Percentiles rank a stretch among this genome's conserved stretches.
These are phyloP conservation scores for Apodemia duryi DNA, from an alignment of 2,888 invertebrate species.

Conservation along the genomic window DNA sequence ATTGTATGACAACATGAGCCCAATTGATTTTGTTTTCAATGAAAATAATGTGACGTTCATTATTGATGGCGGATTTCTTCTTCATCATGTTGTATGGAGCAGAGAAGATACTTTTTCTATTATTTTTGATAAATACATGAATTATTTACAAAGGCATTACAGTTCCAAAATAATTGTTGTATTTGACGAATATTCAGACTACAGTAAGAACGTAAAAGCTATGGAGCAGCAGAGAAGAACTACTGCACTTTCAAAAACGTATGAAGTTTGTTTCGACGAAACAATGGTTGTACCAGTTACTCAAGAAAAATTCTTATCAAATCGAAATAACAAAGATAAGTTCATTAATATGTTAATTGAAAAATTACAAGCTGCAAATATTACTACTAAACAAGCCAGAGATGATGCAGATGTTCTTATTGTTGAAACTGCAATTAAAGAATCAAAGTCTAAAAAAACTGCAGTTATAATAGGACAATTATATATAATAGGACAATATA, in stretches of 20 bases:
- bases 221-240: constrained; percentile 45
- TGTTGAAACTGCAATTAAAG: no score
- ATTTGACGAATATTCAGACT: constrained; percentile 41
- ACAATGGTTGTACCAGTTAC: constrained; percentile 34
- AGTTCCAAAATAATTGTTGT: constrained; percentile 37
- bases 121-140: constrained; percentile 33
- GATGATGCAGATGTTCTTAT: constrained; percentile 46
- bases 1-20: constrained; percentile 34
- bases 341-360: constrained; percentile 41
- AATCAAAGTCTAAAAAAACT: no score
- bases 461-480: no score
- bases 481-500: no score
- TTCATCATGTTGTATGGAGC: constrained; percentile 42
- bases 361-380: constrained; percentile 42
- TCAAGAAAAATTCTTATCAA: constrained; percentile 32
- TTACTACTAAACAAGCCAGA: constrained; percentile 42
- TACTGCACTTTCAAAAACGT: constrained; percentile 43
- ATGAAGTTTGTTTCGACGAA: constrained; percentile 45
- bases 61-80: constrained; percentile 37
- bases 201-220: constrained; percentile 44
- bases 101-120: constrained; percentile 28
- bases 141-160: constrained; percentile 37
- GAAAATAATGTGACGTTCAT: constrained; percentile 30
- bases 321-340: constrained; percentile 27
- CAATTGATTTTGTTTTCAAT: constrained; percentile 27